Conservation (phyloP, 2,797 vertebrate genomes). For the Cephalopachus bancanus region DNA sequence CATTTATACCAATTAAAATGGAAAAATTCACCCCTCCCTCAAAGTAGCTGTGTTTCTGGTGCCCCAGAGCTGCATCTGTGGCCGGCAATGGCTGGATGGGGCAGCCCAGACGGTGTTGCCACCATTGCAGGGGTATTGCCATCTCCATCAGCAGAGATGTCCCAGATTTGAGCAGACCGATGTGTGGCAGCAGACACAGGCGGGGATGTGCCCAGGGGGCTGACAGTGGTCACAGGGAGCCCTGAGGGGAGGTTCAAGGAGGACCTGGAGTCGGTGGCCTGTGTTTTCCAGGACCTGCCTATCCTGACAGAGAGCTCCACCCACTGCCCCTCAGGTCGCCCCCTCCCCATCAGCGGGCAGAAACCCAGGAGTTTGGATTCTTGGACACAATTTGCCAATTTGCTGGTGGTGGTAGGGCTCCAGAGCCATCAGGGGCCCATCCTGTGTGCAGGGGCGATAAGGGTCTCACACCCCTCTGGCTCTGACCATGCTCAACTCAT, state of each 20-base stretch:
- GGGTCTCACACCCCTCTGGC: background rate
- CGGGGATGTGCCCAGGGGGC: background rate
- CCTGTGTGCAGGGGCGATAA: background rate
- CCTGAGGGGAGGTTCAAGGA: background rate
- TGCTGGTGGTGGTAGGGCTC: background rate
- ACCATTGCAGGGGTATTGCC: rapidly evolving
- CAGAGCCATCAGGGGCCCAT: background rate
- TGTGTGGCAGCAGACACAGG: too few relatives aligned
- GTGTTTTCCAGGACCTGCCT: background rate
- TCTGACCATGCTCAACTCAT: rapidly evolving
- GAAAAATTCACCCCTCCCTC: too few relatives aligned
- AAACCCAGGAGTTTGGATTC: background rate
- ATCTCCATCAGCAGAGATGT: background rate
- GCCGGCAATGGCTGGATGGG: background rate
- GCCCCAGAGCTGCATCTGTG: background rate
- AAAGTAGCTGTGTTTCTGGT: too few relatives aligned
- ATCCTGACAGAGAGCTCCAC: background rate
- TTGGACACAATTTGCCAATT: background rate
- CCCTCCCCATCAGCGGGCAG: background rate
- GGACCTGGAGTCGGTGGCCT: background rate
- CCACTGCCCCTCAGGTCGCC: background rate
- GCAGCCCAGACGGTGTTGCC: background rate
- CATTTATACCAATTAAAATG: too few relatives aligned
- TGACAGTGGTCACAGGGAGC: background rate
- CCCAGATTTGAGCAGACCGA: too few relatives aligned